Percentiles rank a stretch among this genome's conserved stretches.
phyloP scores from a whole-genome alignment of 1,140 invertebrate genomes.

The Drosophila malerkotliana region DNA sequence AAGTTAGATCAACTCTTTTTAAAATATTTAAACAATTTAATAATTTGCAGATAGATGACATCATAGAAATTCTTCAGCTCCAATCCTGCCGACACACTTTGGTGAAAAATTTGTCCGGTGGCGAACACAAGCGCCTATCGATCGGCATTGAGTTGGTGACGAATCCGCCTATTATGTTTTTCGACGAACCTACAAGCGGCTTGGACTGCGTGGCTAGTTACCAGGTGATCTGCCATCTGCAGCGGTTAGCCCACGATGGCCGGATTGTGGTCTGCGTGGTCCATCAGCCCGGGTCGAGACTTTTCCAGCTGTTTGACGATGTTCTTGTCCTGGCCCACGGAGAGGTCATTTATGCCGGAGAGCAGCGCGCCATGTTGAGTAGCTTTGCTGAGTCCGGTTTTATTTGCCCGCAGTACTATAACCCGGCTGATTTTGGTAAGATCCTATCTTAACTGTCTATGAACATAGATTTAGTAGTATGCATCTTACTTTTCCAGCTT shows the following conservation, averaged over 20 bases:
- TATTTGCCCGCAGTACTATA: constrained; percentile 88
- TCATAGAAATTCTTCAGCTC: constrained; percentile 86
- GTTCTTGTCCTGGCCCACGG: constrained; percentile 87
- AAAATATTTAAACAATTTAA: not conserved
- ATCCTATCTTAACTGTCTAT: too few relatives aligned
- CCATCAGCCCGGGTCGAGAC: constrained; percentile 94
- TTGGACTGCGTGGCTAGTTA: constrained; percentile 90
- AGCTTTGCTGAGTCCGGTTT: constrained; percentile 85
- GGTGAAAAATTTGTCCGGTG: constrained; percentile 89
- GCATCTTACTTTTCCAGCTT: constrained; percentile 34
- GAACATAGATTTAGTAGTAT: not conserved
- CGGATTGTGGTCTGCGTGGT: constrained; percentile 93
- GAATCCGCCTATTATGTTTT: constrained; percentile 89
- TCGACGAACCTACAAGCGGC: constrained; percentile 91
- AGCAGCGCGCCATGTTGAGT: constrained; percentile 85
- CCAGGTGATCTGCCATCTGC: constrained; percentile 88
- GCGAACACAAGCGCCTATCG: constrained; percentile 93
- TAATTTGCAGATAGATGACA: constrained; percentile 85
- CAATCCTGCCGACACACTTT: constrained; percentile 87
- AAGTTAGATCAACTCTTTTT: not conserved
- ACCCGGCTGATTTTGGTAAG: constrained; percentile 87
- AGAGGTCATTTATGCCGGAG: constrained; percentile 86
- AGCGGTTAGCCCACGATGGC: constrained; percentile 88
- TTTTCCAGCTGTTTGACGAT: constrained; percentile 90
- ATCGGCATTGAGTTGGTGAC: constrained; percentile 93